Evolutionary conservation across 2,797 vertebrate species (phyloP).

Genomic region (Ataeniobius toweri): DNA sequence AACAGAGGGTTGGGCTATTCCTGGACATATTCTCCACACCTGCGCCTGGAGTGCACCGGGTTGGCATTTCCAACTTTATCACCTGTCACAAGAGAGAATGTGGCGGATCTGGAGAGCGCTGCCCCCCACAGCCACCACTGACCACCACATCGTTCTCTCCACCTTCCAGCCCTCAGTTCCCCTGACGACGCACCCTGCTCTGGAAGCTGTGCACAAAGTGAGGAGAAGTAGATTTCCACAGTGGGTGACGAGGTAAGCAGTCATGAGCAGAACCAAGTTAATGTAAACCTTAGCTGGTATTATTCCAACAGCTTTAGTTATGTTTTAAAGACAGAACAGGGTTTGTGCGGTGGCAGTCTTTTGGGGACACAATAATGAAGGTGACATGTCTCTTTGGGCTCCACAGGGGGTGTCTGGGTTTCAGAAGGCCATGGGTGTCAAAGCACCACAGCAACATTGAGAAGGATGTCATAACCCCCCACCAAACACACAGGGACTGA

Average conservation of each 20-base stretch:
- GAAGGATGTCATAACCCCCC: slow-evolving; percentile 52
- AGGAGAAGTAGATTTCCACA: slow-evolving; percentile 30
- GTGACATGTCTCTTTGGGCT: slow-evolving; percentile 66
- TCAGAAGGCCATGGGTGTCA: slow-evolving; percentile 72
- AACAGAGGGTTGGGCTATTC: slow-evolving; percentile 63
- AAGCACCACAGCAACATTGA: slow-evolving; percentile 32
- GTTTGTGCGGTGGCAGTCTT: slow-evolving; percentile 35
- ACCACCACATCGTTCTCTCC: neutral
- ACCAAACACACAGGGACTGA: slow-evolving; percentile 22
- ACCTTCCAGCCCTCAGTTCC: neutral
- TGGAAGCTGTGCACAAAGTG: slow-evolving; percentile 42
- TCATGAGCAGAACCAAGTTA: neutral
- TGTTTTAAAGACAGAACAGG: neutral
- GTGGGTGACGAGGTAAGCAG: slow-evolving; percentile 8
- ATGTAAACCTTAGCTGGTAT: neutral
- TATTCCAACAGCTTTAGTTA: neutral
- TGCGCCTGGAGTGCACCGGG: slow-evolving; percentile 46
- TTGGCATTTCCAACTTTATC: slow-evolving; percentile 73
- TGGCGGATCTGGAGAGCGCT: slow-evolving; percentile 41
- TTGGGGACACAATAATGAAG: slow-evolving; percentile 59
- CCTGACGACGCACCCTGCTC: slow-evolving; percentile 41
- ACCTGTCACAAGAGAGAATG: slow-evolving; percentile 68
- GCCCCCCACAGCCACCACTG: slow-evolving; percentile 5
- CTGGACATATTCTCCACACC: slow-evolving; percentile 69
- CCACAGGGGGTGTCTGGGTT: slow-evolving; percentile 68